Evolutionary conservation across 2,888 invertebrate species (phyloP).

Genomic region (Agelastica alni): DNA sequence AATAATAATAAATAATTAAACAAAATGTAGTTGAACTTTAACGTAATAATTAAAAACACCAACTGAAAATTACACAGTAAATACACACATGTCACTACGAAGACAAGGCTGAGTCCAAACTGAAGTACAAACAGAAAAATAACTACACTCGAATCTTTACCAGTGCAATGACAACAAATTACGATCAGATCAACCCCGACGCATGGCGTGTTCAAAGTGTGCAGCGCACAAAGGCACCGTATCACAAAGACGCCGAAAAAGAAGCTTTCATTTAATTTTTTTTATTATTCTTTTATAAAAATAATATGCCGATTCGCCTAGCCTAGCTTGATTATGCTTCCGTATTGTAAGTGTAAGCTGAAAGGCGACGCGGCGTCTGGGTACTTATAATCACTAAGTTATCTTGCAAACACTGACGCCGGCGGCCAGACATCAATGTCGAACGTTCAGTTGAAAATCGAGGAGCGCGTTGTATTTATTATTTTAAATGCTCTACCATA

Average conservation of each 20-base stretch:
- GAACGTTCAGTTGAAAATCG: conserved; percentile 4
- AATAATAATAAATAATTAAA: conserved; percentile 11
- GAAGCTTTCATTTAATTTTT: not conserved
- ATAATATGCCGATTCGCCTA: not conserved
- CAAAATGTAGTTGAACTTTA: conserved; percentile 5
- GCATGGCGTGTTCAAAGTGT: not conserved
- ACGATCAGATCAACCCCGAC: conserved; percentile 5
- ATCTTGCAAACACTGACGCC: conserved; percentile 11
- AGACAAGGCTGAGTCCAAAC: conserved; percentile 8
- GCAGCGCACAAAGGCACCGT: not conserved
- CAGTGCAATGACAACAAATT: conserved; percentile 11
- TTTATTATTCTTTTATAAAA: not conserved
- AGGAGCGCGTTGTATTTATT: no score
- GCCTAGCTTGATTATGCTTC: no score
- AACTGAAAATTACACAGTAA: conserved; percentile 12
- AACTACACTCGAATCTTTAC: conserved; percentile 12
- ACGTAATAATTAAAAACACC: conserved; percentile 11
- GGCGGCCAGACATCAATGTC: conserved; percentile 9
- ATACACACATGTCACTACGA: conserved; percentile 3
- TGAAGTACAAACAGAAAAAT: conserved; percentile 9
- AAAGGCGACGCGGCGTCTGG: not conserved
- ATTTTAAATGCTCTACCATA: no score
- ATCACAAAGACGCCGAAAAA: not conserved
- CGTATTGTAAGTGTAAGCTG: no score
- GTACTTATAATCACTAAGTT: not conserved